Conservation (phyloP, 2,797 vertebrate species). For the Rhabdophis nuchalis region DNA sequence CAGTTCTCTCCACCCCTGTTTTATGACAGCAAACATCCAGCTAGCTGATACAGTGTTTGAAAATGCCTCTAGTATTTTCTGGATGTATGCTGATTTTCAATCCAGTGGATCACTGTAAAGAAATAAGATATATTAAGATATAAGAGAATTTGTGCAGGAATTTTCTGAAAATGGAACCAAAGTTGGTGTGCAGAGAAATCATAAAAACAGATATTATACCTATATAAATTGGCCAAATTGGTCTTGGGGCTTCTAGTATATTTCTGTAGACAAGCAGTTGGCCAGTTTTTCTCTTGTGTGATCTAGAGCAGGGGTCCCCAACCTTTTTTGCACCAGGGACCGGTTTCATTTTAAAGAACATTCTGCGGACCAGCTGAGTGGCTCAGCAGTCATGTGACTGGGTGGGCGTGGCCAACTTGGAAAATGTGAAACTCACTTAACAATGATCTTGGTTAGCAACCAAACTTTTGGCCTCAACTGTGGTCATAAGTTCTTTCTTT, state of each 20-base stretch:
- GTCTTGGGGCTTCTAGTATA: not conserved
- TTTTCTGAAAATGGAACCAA: not conserved
- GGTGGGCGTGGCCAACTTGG: no score
- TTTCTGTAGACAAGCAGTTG: not conserved
- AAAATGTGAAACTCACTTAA: no score
- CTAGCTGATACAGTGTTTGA: not conserved
- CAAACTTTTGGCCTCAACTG: no score
- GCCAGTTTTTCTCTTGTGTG: not conserved
- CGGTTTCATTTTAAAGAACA: no score
- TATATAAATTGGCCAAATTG: not conserved
- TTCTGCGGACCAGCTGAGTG: no score
- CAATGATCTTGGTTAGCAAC: no score
- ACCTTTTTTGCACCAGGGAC: no score
- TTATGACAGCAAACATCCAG: no score
- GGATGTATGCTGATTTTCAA: not conserved
- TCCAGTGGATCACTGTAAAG: not conserved
- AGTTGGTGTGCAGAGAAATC: not conserved
- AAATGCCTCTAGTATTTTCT: not conserved
- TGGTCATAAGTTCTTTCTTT: no score
- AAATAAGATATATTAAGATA: not conserved
- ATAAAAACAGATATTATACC: not conserved
- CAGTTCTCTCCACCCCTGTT: no score
- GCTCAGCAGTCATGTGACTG: no score
- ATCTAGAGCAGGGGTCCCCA: not conserved
- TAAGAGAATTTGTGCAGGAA: not conserved